phyloP scores from a whole-genome alignment of 2,113 vertebrate species.

The Megaptera novaeangliae region DNA sequence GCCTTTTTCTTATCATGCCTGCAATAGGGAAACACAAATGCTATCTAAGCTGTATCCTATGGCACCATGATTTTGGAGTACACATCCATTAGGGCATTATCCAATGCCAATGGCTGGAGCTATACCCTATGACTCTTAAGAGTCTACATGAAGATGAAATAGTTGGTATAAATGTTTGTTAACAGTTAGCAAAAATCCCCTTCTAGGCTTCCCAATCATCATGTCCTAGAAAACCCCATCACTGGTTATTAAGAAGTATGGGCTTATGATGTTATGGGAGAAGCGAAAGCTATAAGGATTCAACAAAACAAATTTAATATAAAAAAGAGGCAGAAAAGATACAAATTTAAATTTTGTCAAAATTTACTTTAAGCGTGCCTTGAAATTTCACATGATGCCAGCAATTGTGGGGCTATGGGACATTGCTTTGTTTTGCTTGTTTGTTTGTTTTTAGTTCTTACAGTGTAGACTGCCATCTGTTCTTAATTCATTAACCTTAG shows the following conservation, averaged over 20 bases:
- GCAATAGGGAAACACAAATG: neutral
- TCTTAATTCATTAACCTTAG: neutral
- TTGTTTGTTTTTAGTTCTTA: neutral
- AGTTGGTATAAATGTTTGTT: neutral
- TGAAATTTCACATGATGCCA: neutral
- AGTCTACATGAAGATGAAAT: neutral
- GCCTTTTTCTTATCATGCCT: neutral
- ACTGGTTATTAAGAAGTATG: neutral
- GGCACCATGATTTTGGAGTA: neutral
- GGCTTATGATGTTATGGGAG: neutral
- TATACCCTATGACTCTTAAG: neutral
- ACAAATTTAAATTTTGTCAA: neutral
- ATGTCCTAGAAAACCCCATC: neutral
- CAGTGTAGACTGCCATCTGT: neutral
- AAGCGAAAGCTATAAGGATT: neutral
- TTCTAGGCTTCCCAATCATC: fast-evolving
- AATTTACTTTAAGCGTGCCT: neutral
- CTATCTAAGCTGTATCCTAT: neutral
- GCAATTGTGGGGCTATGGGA: fast-evolving
- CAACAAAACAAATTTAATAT: neutral
- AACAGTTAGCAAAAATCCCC: neutral
- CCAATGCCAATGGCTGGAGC: neutral
- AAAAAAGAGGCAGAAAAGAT: neutral
- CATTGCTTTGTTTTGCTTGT: neutral
- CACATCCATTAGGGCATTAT: neutral